Evolutionary conservation across 1,140 invertebrate species (phyloP).

Genomic region (Acromyrmex heyeri): DNA sequence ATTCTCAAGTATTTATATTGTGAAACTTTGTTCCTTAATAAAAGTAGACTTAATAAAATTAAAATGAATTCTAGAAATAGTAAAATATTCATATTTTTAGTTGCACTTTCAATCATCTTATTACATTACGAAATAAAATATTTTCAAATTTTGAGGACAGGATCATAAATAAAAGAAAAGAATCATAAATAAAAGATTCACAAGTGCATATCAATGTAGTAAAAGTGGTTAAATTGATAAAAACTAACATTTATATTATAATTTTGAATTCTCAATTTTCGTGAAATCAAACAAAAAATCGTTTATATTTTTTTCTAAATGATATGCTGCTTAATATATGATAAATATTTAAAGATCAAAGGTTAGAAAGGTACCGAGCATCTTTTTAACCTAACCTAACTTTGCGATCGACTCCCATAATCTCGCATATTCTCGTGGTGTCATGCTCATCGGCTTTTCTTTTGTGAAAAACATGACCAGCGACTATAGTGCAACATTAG

Average conservation of each 20-base stretch:
- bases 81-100: not conserved
- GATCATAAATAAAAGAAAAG: not conserved
- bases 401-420: not conserved
- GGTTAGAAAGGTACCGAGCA: not conserved
- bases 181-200: not conserved
- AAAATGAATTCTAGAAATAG: not conserved
- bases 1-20: not conserved
- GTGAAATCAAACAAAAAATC: not conserved
- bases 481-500: not conserved
- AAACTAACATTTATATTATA: not conserved
- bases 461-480: not conserved
- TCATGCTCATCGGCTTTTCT: not conserved
- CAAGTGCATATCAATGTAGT: not conserved
- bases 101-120: not conserved
- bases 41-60: not conserved
- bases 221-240: not conserved
- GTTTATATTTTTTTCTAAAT: not conserved
- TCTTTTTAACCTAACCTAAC: not conserved
- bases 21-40: not conserved
- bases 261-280: not conserved
- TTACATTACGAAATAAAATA: not conserved
- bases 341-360: not conserved
- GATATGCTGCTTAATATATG: not conserved
- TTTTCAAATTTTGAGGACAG: not conserved
- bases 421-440: too few relatives aligned